A percentile compares a stretch with the other conserved stretches of the same genome.
Conservation (phyloP, 92 coral and sea anemone species). For the Epizoanthus illoricatus region DNA sequence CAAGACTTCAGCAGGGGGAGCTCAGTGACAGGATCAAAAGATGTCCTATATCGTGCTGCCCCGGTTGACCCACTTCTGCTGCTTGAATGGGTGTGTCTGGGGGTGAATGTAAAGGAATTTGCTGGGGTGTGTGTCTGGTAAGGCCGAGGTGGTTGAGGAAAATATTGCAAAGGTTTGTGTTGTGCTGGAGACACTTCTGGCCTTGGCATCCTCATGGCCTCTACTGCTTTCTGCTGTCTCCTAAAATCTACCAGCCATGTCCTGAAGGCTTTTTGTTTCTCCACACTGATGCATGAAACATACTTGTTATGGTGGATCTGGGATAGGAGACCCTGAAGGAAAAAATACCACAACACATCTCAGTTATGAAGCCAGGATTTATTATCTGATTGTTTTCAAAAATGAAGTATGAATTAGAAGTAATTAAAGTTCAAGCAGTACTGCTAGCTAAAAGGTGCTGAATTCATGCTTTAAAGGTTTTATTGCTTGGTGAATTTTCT, state of each 20-base stretch:
- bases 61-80: background rate
- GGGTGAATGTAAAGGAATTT: background rate
- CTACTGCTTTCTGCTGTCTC: slow-evolving; percentile 16
- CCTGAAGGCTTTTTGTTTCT: slow-evolving; percentile 30
- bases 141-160: slow-evolving; percentile 3
- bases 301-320: slow-evolving; percentile 33
- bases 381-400: too few relatives aligned
- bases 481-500: too few relatives aligned
- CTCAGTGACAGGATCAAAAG: slow-evolving; percentile 53
- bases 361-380: too few relatives aligned
- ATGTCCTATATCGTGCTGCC: slow-evolving; percentile 43
- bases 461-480: too few relatives aligned
- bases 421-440: too few relatives aligned
- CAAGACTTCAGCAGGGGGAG: slow-evolving; percentile 54
- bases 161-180: background rate
- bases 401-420: too few relatives aligned
- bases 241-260: slow-evolving; percentile 16
- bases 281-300: slow-evolving; percentile 5
- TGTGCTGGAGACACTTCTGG: background rate
- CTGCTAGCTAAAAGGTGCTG: too few relatives aligned
- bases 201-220: background rate
- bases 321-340: slow-evolving; percentile 18
- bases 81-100: background rate
- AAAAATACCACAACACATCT: background rate
- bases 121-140: slow-evolving; percentile 1